Conservation (phyloP, 2,113 vertebrate species). For the Panthera tigris region DNA sequence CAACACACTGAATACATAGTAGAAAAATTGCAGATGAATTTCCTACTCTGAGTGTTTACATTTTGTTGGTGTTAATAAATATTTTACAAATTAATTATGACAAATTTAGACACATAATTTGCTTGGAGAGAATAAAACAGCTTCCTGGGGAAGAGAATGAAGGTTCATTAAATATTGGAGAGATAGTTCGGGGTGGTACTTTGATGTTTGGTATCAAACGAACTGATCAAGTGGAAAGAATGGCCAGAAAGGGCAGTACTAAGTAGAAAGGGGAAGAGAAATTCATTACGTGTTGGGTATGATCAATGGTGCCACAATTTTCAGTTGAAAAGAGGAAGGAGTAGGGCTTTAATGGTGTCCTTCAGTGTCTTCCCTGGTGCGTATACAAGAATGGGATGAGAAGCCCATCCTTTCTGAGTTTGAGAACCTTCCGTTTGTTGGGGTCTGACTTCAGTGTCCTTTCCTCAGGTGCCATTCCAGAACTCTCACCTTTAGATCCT, state of each 20-base stretch:
- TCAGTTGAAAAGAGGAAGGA: background rate
- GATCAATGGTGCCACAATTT: background rate
- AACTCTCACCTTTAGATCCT: background rate
- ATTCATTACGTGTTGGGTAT: too few species aligned
- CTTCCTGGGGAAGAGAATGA: background rate
- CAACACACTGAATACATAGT: accelerated
- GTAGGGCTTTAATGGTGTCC: background rate
- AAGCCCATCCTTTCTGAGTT: background rate
- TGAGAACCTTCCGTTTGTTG: background rate
- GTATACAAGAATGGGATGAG: background rate
- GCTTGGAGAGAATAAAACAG: background rate
- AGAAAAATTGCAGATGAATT: background rate
- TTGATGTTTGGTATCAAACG: background rate
- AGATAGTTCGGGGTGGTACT: background rate
- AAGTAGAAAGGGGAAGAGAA: background rate
- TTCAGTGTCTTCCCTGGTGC: background rate
- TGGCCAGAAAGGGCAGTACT: background rate
- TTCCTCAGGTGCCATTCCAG: background rate
- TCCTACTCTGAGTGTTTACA: background rate
- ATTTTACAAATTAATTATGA: background rate
- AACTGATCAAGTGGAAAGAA: background rate
- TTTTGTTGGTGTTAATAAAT: too few species aligned
- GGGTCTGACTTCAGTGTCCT: background rate
- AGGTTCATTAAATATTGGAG: background rate
- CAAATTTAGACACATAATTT: background rate